Evolutionary conservation across 2,113 vertebrate species (phyloP).

Genomic region (Oophaga pumilio): DNA sequence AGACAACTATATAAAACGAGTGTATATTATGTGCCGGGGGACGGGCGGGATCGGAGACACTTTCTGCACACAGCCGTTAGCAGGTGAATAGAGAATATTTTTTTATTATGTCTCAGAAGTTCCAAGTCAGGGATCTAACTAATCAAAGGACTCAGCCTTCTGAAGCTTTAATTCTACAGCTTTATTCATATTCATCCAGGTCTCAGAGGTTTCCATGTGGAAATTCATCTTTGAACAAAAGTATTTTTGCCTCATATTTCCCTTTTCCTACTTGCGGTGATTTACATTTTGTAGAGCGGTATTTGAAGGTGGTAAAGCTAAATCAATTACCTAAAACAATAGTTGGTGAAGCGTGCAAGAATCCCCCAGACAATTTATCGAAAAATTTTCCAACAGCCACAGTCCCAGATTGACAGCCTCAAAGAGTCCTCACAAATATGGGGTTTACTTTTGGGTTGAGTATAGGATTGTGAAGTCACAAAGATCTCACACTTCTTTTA

Average conservation of each 20-base stretch:
- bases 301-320: neutral
- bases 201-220: constrained; percentile 23
- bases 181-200: constrained; percentile 36
- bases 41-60: neutral
- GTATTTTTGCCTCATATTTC: constrained; percentile 8
- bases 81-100: constrained; percentile 39
- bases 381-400: neutral
- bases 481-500: too few species aligned
- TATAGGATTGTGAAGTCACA: too few species aligned
- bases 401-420: neutral
- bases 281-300: constrained; percentile 8
- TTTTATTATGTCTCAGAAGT: constrained; percentile 19
- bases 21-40: neutral
- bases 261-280: constrained; percentile 4
- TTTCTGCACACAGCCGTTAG: constrained; percentile 16
- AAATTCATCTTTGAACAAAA: constrained; percentile 31
- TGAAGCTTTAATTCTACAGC: constrained; percentile 29
- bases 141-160: constrained; percentile 21
- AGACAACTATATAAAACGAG: neutral
- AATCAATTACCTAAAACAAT: constrained; percentile 27
- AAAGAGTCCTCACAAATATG: neutral
- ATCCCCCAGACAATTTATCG: neutral
- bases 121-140: constrained; percentile 14
- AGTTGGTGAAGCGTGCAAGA: neutral
- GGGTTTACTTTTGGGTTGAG: neutral